These are phyloP conservation scores for Boloria selene DNA, from an alignment of 2,888 invertebrate species.

Conservation along the genomic window DNA sequence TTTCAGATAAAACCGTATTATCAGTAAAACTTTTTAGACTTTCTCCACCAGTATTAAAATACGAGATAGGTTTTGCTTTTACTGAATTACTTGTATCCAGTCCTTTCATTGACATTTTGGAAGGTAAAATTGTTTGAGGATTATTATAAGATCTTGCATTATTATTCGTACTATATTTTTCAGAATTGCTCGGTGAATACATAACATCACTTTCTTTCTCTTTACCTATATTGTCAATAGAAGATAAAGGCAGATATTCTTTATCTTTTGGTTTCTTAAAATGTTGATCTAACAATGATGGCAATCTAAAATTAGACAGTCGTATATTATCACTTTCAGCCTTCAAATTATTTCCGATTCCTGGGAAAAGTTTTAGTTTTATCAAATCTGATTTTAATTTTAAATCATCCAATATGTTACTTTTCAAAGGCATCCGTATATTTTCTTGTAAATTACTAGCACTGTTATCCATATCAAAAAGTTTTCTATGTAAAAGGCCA, in stretches of 20 bases:
- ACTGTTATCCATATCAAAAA: conserved; percentile 55
- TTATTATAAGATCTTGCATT: neutral
- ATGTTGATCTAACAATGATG: conserved; percentile 14
- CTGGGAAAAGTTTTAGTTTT: conserved; percentile 29
- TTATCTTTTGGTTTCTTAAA: conserved; percentile 11
- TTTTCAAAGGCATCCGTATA: conserved; percentile 39
- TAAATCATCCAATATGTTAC: conserved; percentile 30
- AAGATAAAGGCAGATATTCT: neutral
- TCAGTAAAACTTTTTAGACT: neutral
- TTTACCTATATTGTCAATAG: neutral
- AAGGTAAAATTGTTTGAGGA: neutral
- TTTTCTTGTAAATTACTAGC: conserved; percentile 58
- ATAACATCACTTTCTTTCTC: neutral
- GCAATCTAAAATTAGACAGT: conserved; percentile 9
- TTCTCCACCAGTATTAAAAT: neutral
- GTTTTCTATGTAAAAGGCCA: conserved; percentile 37
- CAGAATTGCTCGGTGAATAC: conserved; percentile 5
- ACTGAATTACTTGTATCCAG: too few relatives aligned
- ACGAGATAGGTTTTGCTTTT: neutral
- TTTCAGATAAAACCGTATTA: neutral
- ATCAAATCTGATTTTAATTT: conserved; percentile 31
- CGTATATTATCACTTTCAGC: neutral
- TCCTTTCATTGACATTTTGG: too few relatives aligned
- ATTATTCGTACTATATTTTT: conserved; percentile 1
- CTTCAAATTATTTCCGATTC: conserved; percentile 7